Conservation (phyloP, 2,888 invertebrate genomes). For the Nephrocerus scutellatus region DNA sequence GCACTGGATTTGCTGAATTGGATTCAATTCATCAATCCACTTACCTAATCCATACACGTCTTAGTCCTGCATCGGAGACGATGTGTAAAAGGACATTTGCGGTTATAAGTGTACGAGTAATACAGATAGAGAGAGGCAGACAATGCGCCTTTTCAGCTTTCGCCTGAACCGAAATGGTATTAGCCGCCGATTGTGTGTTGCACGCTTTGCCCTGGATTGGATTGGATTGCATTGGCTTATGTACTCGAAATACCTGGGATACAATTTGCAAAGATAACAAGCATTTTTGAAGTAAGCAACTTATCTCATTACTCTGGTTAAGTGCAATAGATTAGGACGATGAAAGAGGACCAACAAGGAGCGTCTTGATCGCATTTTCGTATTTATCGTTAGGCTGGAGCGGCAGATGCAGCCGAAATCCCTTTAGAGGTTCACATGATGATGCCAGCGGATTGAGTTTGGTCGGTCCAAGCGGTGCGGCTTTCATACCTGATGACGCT, state of each 20-base stretch:
- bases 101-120: too few species aligned
- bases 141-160: too few species aligned
- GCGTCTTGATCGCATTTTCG: too few species aligned
- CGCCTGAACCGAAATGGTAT: too few species aligned
- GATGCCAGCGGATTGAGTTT: too few species aligned
- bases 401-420: too few species aligned
- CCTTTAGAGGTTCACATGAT: too few species aligned
- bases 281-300: constrained; percentile 31
- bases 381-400: too few species aligned
- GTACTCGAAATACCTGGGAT: constrained; percentile 30
- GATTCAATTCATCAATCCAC: constrained; percentile 22
- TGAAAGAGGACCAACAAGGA: constrained; percentile 33
- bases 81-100: constrained; percentile 22
- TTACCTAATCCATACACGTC: constrained; percentile 17
- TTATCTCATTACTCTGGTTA: constrained; percentile 41
- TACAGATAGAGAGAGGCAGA: too few species aligned
- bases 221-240: constrained; percentile 35
- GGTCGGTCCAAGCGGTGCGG: too few species aligned
- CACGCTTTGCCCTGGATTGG: constrained; percentile 19
- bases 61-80: constrained; percentile 18
- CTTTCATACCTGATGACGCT: too few species aligned
- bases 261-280: constrained; percentile 38
- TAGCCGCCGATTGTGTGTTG: too few species aligned
- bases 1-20: constrained; percentile 21
- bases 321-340: constrained; percentile 35